Evolutionary conservation across 2,797 vertebrate species (phyloP), one percentile per base, ranked within the genome.

Genomic region (Naso thynnoides): DNA sequence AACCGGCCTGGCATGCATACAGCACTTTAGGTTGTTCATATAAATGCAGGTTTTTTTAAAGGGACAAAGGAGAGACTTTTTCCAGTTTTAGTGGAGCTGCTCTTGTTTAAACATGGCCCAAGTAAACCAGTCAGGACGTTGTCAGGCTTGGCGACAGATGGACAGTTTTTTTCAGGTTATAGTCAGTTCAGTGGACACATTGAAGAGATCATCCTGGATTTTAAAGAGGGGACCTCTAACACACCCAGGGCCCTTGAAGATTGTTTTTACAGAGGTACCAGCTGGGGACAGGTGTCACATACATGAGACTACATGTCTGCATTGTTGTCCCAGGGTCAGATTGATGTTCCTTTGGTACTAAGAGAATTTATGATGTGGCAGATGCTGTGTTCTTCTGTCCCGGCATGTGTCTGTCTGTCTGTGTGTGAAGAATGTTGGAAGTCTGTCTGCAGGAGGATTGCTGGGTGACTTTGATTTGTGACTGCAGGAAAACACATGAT

Each of bases 311-410:
- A 14, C 31, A 49, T 14, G 15, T 52, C 18, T 42, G 24, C 48
- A 10, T 60, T 47, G 60, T 47, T 73, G 68, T 63, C 72, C 7
- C 54, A 26, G 48, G 70, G 68, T 77, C 64, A 68, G 14, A 36
- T 60, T 53, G 21, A 45, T 64, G 23, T 57, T 70, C 65, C 72
- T 58, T 63, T 15, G 36, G 38, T 61, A 48, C 54, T 45, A 23
- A 57, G 59, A 73, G 15, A 67, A 83, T 86, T 72, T 78, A 79
- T 33, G 68, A 77, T 59, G 5, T 44, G 64, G 48, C 81, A 84
- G 70, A 78, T 79, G 82, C 66, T 59, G 31, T 44, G 38, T 42
- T 74, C 63, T 57, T 65, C 18, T 29, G 21, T 62, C 42, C 29
- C 21, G 2, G 54, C 33, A n/a, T 39, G 31, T 33, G 31, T 33